Evolutionary conservation across 1,140 invertebrate genomes (phyloP).

Genomic region (Drosophila melanogaster): DNA sequence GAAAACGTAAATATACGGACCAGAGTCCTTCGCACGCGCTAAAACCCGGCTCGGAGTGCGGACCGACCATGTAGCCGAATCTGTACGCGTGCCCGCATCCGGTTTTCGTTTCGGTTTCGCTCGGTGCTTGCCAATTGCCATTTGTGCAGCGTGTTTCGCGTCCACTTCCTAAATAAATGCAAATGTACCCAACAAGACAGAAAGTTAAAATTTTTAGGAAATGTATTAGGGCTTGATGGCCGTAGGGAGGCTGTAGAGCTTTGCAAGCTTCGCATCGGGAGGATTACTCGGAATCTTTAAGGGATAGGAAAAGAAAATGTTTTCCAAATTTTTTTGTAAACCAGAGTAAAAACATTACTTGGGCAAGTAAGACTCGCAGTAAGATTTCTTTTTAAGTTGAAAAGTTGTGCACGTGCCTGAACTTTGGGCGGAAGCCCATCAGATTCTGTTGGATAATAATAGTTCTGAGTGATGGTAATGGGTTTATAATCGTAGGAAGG

Average conservation of each 20-base stretch:
- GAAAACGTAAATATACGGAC: not conserved
- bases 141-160: not conserved
- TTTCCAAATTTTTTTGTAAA: not conserved
- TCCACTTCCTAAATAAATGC: not conserved
- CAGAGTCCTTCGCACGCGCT: not conserved
- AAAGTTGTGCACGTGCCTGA: constrained; percentile 13
- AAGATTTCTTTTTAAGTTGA: not conserved
- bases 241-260: no score
- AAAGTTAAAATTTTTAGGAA: not conserved
- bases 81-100: not conserved
- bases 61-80: not conserved
- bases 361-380: no score
- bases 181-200: not conserved
- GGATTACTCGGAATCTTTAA: no score
- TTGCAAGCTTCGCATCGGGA: not conserved
- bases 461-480: constrained; percentile 13
- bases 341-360: not conserved
- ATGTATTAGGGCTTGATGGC: not conserved
- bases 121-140: not conserved
- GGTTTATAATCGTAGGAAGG: not conserved
- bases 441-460: constrained; percentile 9
- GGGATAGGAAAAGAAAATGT: not conserved
- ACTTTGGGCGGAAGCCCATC: not conserved
- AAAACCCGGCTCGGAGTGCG: not conserved
- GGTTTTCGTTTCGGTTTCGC: not conserved